A percentile compares a stretch with the other conserved stretches of the same genome.
Evolutionary conservation across 2,113 vertebrate species (phyloP).

Genomic region (Zosterops lateralis): DNA sequence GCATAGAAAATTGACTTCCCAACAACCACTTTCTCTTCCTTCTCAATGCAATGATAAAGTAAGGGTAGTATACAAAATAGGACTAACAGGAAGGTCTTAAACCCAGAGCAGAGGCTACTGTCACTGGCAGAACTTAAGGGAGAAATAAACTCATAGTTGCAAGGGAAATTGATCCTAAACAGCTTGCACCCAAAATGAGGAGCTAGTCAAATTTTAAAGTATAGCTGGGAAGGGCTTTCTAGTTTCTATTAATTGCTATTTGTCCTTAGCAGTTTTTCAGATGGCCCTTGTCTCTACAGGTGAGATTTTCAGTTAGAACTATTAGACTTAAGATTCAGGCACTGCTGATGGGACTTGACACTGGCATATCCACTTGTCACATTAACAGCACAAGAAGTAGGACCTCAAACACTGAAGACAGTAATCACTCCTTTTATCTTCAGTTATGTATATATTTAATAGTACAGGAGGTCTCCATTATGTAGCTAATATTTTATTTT

Average conservation of each 20-base stretch:
- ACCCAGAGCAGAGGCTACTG: neutral
- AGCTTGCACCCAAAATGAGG: neutral
- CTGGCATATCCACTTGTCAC: neutral
- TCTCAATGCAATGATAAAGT: neutral
- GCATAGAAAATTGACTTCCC: neutral
- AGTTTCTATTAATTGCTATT: neutral
- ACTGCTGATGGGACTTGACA: neutral
- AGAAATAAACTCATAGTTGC: fast-evolving
- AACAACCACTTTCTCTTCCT: neutral
- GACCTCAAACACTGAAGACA: neutral
- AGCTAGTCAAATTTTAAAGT: neutral
- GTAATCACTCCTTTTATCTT: neutral
- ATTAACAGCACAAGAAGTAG: neutral
- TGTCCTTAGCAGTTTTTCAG: neutral
- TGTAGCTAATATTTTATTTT: neutral
- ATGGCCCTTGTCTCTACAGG: neutral
- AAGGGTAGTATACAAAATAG: neutral
- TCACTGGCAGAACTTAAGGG: neutral
- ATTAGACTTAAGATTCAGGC: neutral
- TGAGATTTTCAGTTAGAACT: neutral
- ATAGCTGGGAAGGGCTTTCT: neutral
- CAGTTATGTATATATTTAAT: neutral
- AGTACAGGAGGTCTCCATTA: neutral
- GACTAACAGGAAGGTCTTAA: neutral
- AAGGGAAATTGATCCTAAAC: neutral